Evolutionary conservation across 2,888 invertebrate genomes (phyloP), one percentile per base, ranked within the genome.

Genomic region (Parthenolecanium corni): DNA sequence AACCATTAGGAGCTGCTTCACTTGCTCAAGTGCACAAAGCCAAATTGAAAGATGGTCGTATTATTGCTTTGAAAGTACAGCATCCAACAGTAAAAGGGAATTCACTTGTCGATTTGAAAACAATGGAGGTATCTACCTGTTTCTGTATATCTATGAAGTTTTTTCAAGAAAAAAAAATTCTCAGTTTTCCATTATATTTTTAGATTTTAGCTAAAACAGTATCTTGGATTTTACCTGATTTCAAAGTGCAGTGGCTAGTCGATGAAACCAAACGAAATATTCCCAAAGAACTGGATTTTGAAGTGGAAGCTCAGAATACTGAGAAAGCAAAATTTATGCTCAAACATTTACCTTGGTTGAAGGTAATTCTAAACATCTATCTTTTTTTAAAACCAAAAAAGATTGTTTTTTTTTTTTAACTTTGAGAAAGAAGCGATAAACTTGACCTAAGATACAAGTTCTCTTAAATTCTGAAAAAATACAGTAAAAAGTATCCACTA

Each of bases 41-140:
- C 0, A 82, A 78, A 53, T 74, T 92, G 64, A 83, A 83, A 73
- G 83, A 82, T 69, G 91, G 90, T 1, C 79, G 81, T 65, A 78
- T 80, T 46, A 93, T 98, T 9, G 98, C 98, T 2, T 89, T 98
- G 0, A 98, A 98, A 78, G 90, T 98, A 0, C 97, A 98, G 74
- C 97, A 98, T 76, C 84, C 86, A 9, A 83, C 84, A 75, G 96
- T 98, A 0, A 84, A 82, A 73, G 84, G 85, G 23, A 92, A 94
- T 73, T 86, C 93, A 0, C 78, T 79, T 65, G 85, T 95, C 14
- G 98, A 98, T 72, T 83, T 98, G 74, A 85, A 84, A 74, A 94
- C 94, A 62, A 98, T 98, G 95, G 92, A 96, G 73, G 78, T 81
- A n/a, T 3, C 31, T 31, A 6, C 9, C 31, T 6, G 9, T 6